Percentiles rank a stretch among this genome's conserved stretches.
Evolutionary conservation across 1,140 invertebrate species (phyloP).

Genomic region (Drosophila sucinea): DNA sequence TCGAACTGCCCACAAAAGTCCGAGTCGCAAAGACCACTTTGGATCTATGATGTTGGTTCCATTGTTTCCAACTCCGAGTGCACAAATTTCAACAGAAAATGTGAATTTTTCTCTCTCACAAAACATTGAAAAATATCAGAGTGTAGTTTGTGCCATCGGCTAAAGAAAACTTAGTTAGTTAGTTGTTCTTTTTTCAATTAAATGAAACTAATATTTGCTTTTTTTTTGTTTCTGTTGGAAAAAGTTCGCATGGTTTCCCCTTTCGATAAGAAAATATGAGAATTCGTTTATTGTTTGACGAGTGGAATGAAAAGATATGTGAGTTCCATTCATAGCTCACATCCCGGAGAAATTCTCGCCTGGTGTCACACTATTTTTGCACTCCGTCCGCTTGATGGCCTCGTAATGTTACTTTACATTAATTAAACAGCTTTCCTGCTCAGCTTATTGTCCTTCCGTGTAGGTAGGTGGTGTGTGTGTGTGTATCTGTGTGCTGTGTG

Average conservation of each 20-base stretch:
- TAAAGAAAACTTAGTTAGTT: background rate
- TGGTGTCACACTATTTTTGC: constrained; percentile 10
- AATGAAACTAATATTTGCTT: constrained; percentile 9
- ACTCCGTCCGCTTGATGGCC: constrained; percentile 48
- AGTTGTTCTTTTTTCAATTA: constrained; percentile 3
- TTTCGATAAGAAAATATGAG: background rate
- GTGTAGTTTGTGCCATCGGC: background rate
- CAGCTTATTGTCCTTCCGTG: background rate
- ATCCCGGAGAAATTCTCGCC: background rate
- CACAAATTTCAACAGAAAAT: constrained; percentile 4
- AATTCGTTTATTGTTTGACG: background rate
- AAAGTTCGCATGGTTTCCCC: background rate
- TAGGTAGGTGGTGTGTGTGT: no score
- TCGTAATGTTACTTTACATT: constrained; percentile 55
- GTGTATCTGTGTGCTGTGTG: background rate
- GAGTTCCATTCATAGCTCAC: background rate
- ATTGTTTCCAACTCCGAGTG: constrained; percentile 10
- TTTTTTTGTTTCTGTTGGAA: constrained; percentile 10
- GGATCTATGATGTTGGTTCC: constrained; percentile 5
- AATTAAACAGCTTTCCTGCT: constrained; percentile 54
- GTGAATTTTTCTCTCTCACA: background rate
- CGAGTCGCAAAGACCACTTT: background rate
- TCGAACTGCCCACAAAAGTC: background rate
- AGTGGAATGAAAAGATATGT: background rate
- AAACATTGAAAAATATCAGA: background rate